A percentile compares a stretch with the other conserved stretches of the same genome.
Evolutionary conservation across 2,888 invertebrate species (phyloP).

Genomic region (Drosophila neoperkinsi): DNA sequence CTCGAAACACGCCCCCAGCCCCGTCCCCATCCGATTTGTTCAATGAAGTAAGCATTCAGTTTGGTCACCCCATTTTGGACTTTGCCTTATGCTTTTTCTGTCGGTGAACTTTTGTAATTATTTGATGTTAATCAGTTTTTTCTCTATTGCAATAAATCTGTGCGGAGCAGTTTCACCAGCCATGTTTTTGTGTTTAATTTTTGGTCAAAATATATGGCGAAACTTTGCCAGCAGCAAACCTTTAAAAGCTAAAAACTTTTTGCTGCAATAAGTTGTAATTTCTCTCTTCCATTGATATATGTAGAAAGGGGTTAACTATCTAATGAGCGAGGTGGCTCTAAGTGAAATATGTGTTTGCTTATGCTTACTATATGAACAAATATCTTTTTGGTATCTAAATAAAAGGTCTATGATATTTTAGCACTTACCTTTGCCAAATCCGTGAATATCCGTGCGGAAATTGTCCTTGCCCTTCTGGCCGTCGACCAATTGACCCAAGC

Average conservation of each 20-base stretch:
- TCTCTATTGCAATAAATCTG: conserved; percentile 69
- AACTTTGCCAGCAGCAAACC: conserved; percentile 35
- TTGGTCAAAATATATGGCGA: conserved; percentile 42
- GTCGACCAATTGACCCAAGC: conserved; percentile 92
- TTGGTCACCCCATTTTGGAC: conserved; percentile 34
- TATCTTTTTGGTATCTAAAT: not conserved
- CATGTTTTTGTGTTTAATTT: conserved; percentile 4
- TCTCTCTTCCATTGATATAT: not conserved
- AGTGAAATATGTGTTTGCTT: conserved; percentile 14
- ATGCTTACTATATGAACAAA: not conserved
- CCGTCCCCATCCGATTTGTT: conserved; percentile 34
- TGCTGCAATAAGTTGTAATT: conserved; percentile 6
- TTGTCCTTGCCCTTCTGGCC: conserved; percentile 91
- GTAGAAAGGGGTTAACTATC: conserved; percentile 20
- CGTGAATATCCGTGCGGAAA: conserved; percentile 89
- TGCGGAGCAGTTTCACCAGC: conserved; percentile 23
- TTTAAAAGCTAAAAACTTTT: conserved; percentile 22
- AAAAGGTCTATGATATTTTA: not conserved
- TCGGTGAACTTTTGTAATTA: conserved; percentile 79
- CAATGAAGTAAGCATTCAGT: conserved; percentile 63
- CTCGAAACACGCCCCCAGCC: not conserved
- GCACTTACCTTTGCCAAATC: conserved; percentile 88
- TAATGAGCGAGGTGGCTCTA: conserved; percentile 28
- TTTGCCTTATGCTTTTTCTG: conserved; percentile 65
- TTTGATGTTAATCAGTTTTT: conserved; percentile 81